phyloP scores from a whole-genome alignment of 2,888 invertebrate genomes.

The Ormyrus nitidulus region DNA sequence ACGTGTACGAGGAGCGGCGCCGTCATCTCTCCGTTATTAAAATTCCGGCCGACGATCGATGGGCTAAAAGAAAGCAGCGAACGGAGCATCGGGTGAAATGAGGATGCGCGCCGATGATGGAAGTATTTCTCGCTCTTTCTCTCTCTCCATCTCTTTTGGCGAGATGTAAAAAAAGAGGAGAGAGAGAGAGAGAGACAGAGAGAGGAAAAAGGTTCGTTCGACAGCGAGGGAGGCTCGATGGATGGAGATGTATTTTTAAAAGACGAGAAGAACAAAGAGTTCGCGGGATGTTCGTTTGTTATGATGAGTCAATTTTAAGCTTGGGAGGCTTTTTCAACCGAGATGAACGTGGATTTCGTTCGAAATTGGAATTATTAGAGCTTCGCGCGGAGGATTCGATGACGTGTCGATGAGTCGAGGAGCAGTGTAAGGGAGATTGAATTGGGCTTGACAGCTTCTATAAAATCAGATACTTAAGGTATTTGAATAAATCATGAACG shows the following conservation, averaged over 20 bases:
- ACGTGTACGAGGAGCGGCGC: not conserved
- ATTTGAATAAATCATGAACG: too few species aligned
- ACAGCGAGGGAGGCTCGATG: not conserved
- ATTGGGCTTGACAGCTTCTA: too few species aligned
- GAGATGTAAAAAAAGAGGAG: slow-evolving; percentile 15
- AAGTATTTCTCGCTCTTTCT: slow-evolving; percentile 7
- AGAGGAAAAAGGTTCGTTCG: slow-evolving; percentile 3
- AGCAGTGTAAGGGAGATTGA: too few species aligned
- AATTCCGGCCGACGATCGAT: slow-evolving; percentile 44
- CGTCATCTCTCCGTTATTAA: slow-evolving; percentile 42
- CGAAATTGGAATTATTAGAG: too few species aligned
- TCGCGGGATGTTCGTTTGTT: slow-evolving; percentile 16
- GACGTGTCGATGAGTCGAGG: too few species aligned
- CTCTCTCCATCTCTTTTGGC: not conserved
- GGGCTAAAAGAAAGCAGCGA: slow-evolving; percentile 35
- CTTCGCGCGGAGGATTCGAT: too few species aligned
- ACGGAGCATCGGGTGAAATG: slow-evolving; percentile 3
- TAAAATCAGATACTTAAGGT: too few species aligned
- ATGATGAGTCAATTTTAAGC: not conserved
- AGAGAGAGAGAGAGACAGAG: slow-evolving; percentile 16
- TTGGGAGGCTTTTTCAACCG: too few species aligned
- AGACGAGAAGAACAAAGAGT: slow-evolving; percentile 24
- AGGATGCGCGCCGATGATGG: not conserved
- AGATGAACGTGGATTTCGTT: too few species aligned
- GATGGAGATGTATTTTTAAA: slow-evolving; percentile 37